A percentile compares a stretch with the other conserved stretches of the same genome.
These are phyloP conservation scores for Lacerta viridis DNA, from an alignment of 2,797 vertebrate species.

Conservation along the genomic window DNA sequence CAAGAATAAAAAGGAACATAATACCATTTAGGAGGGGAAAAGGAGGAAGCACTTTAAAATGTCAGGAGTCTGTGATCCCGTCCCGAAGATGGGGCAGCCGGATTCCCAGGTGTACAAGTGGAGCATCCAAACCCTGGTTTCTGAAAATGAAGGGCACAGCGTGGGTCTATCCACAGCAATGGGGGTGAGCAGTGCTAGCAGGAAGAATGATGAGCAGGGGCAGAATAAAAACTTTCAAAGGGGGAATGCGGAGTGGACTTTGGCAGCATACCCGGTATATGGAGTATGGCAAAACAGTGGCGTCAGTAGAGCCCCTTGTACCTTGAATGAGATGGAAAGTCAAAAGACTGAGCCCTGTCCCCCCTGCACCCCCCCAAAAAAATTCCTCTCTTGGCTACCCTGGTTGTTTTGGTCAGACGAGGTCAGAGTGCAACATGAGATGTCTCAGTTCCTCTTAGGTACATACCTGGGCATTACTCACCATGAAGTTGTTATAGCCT, in stretches of 20 bases:
- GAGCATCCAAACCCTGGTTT: neutral
- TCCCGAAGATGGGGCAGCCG: neutral
- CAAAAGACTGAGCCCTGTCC: neutral
- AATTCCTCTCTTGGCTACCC: neutral
- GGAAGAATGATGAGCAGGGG: neutral
- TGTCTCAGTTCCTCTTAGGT: neutral
- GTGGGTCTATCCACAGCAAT: neutral
- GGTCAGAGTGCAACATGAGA: neutral
- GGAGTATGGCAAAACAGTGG: neutral
- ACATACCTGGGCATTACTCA: too few relatives aligned
- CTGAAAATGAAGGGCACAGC: neutral
- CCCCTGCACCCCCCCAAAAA: too few relatives aligned
- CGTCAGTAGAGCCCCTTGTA: neutral
- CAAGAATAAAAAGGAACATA: conserved; percentile 26
- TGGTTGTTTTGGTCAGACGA: neutral
- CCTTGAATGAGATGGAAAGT: neutral
- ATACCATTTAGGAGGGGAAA: neutral
- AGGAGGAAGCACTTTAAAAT: conserved; percentile 18
- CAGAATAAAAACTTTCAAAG: neutral
- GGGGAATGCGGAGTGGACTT: neutral
- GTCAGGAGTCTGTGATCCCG: neutral
- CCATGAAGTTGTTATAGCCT: too few relatives aligned
- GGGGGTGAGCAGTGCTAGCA: neutral
- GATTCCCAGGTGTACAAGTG: neutral
- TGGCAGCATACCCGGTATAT: neutral